Percentiles rank a stretch among this genome's conserved stretches.
These are phyloP conservation scores for Sarcophaga caerulescens DNA, from an alignment of 2,888 invertebrate genomes.

Conservation along the genomic window DNA sequence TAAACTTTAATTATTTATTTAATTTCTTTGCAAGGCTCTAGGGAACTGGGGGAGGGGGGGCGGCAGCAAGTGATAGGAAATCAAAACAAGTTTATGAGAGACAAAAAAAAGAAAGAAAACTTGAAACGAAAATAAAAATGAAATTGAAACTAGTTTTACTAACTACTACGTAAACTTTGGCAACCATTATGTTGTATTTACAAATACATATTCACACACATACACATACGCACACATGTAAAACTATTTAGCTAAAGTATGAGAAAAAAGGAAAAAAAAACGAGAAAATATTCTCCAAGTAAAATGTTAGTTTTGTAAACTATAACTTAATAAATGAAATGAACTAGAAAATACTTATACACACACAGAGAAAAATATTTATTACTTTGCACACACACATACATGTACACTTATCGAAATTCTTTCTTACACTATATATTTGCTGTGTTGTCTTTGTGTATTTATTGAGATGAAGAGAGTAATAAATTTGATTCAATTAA, in stretches of 20 bases:
- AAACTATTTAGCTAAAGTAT: neutral
- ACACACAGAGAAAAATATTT: neutral
- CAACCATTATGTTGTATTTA: conserved; percentile 21
- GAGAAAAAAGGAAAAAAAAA: neutral
- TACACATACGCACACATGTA: neutral
- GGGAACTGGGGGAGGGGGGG: rapidly evolving
- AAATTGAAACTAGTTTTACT: conserved; percentile 53
- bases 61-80: neutral
- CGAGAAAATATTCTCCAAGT: neutral
- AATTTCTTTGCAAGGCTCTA: conserved; percentile 32
- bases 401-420: neutral
- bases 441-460: neutral
- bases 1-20: conserved; percentile 51
- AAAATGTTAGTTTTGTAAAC: conserved; percentile 44
- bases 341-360: conserved; percentile 46
- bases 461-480: conserved; percentile 39
- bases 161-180: conserved; percentile 61
- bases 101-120: neutral
- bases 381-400: neutral
- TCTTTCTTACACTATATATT: neutral
- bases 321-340: conserved; percentile 66
- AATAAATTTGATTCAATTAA: conserved; percentile 67
- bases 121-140: neutral
- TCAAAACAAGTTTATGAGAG: neutral
- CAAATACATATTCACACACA: neutral